Evolutionary conservation across 2,888 invertebrate species (phyloP), one percentile per base, ranked within the genome.

Genomic region (Eumacrocentrus americanus): DNA sequence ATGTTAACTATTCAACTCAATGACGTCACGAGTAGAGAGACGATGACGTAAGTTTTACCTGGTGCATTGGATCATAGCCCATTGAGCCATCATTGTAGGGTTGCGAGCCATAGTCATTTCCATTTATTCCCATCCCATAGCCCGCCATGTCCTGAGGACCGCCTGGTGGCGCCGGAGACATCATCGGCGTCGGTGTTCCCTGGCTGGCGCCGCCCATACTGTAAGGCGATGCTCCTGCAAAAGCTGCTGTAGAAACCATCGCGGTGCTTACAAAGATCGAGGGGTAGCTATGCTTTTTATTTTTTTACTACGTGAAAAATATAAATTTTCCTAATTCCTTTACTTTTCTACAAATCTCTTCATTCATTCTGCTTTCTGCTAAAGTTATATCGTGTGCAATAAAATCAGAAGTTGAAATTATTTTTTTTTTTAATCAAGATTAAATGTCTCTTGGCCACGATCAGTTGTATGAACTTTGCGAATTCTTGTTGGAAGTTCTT

Each of bases 41-140:
- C n/a, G n/a, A n/a, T n/a, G n/a, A n/a, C n/a, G n/a, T n/a, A n/a
- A n/a, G n/a, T 56, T 38, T 84, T 82, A 85, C 94, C 87, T 94
- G 94, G 82, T 94, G 94, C 90, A 94, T 91, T 71, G 92, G 92
- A 83, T 94, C 94, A 82, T 94, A 94, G 70, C 92, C 92, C 88
- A 94, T 91, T 81, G 92, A 90, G 75, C 91, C 92, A 82, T 94
- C 94, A 82, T 94, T 94, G 68, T 89, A 88, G 71, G 92, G 91
- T 83, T 91, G 90, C 60, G 84, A 84, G 77, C 92, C 92, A 72
- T 85, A 85, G 83, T 95, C 94, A 81, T 94, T 94, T 66, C 93
- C 93, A 81, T 90, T 92, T 77, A 95, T 92, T 65, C 93, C 94
- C 88, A 95, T 91, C 72, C 92, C 91, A 84, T 95, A 95, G 65